Base-by-base conservation (phyloP, 1,140 invertebrate genomes). In the Bursaphelenchus mucronatus region DNA sequence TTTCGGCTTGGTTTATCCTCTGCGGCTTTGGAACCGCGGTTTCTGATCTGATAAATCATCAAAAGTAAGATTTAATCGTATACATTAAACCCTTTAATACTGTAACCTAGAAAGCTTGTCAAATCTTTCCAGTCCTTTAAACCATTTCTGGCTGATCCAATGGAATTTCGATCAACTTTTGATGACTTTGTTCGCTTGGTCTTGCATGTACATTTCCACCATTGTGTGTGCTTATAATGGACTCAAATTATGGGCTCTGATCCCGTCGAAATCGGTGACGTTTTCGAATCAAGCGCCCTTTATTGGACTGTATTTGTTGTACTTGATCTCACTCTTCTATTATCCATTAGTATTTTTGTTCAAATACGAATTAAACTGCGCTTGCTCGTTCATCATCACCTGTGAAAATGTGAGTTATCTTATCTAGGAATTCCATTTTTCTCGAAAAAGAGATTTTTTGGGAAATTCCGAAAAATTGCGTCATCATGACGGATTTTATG, bases 321-420 rank as follows among this genome's bases (percentile, higher is more conserved):
- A 78, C 44, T 66, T 71, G 11, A 15, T 66, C 30, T 67, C 72
- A 8, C 61, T 79, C 21, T 81, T 79, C 57, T 79, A 70, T 58
- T 74, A 66, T 50, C 67, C 77, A 11, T 56, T 79, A 11, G 65
- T 63, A 51, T 78, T 78, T 54, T 57, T 82, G 5, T 82, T 75
- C 52, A 52, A 61, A 17, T 63, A 50, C 44, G 15, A 76, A 17
- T 57, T 79, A 2, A 75, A 76, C n/a, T 72, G 72, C 44, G 77
- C 77, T 17, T 79, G 76, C 47, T 81, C 77, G 44, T 79, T 82
- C 57, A 78, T 79, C 30, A 79, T 79, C 30, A 82, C 79, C 9
- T 81, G 79, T 40, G 77, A 79, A 68, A 80, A 81, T 57, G 76
- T 78, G 39, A 49, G 75, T 73, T 52, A 40, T 64, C 13, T n/a